Percentiles rank a stretch among this genome's conserved stretches.
Conservation (phyloP, 2,797 vertebrate genomes). For the Eulemur coronatus region DNA sequence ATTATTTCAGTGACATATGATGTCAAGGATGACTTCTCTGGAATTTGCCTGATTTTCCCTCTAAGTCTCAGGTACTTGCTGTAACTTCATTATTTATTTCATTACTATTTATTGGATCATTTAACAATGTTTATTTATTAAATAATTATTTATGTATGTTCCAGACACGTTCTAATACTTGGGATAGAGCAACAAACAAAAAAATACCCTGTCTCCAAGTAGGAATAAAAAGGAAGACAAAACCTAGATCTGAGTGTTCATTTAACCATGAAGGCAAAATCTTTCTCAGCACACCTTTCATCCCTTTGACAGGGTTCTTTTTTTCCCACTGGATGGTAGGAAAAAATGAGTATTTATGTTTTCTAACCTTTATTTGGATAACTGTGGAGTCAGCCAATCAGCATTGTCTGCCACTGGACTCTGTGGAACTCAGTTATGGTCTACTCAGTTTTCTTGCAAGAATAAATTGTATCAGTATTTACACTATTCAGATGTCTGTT, state of each 20-base stretch:
- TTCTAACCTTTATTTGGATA: not conserved
- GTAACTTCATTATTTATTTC: not conserved
- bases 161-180: not conserved
- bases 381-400: not conserved
- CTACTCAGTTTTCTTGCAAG: not conserved
- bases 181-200: not conserved
- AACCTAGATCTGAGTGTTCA: not conserved
- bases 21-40: not conserved
- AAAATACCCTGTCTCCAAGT: not conserved
- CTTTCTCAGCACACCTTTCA: not conserved
- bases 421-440: not conserved
- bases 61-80: not conserved
- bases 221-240: not conserved
- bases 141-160: not conserved
- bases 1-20: not conserved
- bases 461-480: not conserved
- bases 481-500: not conserved
- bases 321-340: not conserved
- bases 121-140: not conserved
- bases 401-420: not conserved
- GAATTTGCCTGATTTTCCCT: not conserved
- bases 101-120: not conserved
- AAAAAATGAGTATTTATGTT: not conserved
- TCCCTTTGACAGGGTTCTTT: not conserved
- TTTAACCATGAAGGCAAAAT: not conserved